These are phyloP conservation scores for Chaetoderma sp. DNA, from an alignment of 2,888 invertebrate species.

Conservation along the genomic window DNA sequence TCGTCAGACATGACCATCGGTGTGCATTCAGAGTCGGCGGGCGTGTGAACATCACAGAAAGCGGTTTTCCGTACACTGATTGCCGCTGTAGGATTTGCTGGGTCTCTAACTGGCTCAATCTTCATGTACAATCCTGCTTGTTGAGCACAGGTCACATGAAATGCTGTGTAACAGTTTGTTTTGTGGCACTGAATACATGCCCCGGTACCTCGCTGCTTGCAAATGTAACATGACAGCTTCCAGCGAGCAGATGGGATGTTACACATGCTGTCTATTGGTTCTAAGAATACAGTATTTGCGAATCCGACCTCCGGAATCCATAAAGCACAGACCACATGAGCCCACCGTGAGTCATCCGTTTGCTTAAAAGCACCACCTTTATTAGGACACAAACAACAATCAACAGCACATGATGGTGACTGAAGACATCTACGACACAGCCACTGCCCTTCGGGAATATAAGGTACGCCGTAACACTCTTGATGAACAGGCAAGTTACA, in stretches of 20 bases:
- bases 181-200: slow-evolving; percentile 99
- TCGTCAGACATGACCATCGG: slow-evolving; percentile 60
- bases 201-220: slow-evolving; percentile 80
- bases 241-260: slow-evolving; percentile 95
- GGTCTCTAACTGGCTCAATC: slow-evolving; percentile 88
- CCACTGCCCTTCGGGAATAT: slow-evolving; percentile 98
- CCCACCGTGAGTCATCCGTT: slow-evolving; percentile 95
- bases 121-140: slow-evolving; percentile 83
- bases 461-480: slow-evolving; percentile 98
- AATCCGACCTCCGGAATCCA: slow-evolving; percentile 98
- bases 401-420: slow-evolving; percentile 94
- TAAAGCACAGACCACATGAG: slow-evolving; percentile 97
- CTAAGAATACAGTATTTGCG: slow-evolving; percentile 96
- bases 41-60: slow-evolving; percentile 94
- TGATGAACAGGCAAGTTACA: slow-evolving; percentile 98
- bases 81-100: slow-evolving; percentile 48
- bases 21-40: slow-evolving; percentile 72
- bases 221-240: slow-evolving; percentile 97
- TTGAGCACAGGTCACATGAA: slow-evolving; percentile 99
- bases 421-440: slow-evolving; percentile 94
- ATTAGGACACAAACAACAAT: slow-evolving; percentile 98
- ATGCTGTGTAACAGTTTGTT: slow-evolving; percentile 95
- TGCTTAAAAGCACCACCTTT: slow-evolving; percentile 99
- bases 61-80: slow-evolving; percentile 87
- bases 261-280: slow-evolving; percentile 97